Base-by-base conservation (phyloP, 2,113 vertebrate genomes). In the Cromileptes altivelis region DNA sequence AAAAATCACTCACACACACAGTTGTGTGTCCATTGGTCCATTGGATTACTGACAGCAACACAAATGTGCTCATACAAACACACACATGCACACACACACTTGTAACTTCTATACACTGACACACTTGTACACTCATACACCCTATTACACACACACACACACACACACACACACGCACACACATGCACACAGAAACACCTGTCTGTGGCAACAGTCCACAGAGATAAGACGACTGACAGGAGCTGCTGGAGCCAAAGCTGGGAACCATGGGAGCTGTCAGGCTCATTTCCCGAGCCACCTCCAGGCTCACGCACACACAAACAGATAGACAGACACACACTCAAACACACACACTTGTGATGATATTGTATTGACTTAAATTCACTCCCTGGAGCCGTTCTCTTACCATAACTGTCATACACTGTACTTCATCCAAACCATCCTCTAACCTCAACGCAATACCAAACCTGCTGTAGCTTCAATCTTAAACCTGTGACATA, bases 171-270 rank as follows among this genome's bases (percentile, higher is more conserved):
- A 33, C 60, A 42, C 21, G 30, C 23, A 75, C 62, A 72, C 63
- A 21, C 21, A 80, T 63, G 69, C 61, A 75, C 62, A 88, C 21
- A 77, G 15, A 71, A 67, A 90, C 90, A 89, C 87, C 92, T 92
- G 81, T 91, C 72, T 90, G 81, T 89, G 89, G 81, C 90, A 92
- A 84, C 84, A 82, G 56, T 86, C 80, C 85, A 82, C 79, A 84
- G 63, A 91, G 88, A 93, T 88, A 89, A 89, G 80, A 82, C 74
- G 71, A 77, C 82, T 89, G 89, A 92, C 89, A 87, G 65, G 78
- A 92, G 89, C 85, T 90, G 91, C 91, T 88, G 91, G 71, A 90
- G 87, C 71, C 67, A 84, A 80, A 86, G 78, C 86, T n/a, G 47
- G 58, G 79, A 86, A 86, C 84, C 73, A 87, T 82, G 78, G 82